A percentile compares a stretch with the other conserved stretches of the same genome.
Evolutionary conservation across 2,888 invertebrate genomes (phyloP).

Genomic region (Ganaspis brasiliensis): DNA sequence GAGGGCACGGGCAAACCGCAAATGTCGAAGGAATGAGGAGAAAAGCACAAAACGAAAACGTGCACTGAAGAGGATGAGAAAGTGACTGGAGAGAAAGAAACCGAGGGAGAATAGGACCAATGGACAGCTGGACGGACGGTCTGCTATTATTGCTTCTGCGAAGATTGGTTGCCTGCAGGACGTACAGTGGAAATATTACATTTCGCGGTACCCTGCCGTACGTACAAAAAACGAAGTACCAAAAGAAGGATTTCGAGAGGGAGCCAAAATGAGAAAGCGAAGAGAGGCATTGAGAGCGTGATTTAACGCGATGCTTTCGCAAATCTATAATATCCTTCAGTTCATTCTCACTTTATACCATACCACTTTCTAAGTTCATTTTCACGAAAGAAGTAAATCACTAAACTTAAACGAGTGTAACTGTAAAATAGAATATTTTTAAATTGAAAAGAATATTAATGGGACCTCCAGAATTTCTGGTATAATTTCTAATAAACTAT

Average conservation of each 20-base stretch:
- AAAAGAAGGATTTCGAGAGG: conserved; percentile 62
- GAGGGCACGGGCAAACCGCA: conserved; percentile 5
- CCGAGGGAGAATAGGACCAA: conserved; percentile 62
- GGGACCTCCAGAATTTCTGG: too few relatives aligned
- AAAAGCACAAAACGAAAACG: conserved; percentile 46
- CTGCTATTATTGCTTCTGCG: conserved; percentile 77
- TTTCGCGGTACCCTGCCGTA: conserved; percentile 67
- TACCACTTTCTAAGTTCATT: too few relatives aligned
- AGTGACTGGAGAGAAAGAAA: conserved; percentile 52
- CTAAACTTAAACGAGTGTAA: too few relatives aligned
- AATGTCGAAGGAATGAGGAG: conserved; percentile 45
- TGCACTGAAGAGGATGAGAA: conserved; percentile 55
- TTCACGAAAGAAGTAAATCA: too few relatives aligned
- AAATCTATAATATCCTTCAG: conserved; percentile 1
- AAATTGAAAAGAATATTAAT: too few relatives aligned
- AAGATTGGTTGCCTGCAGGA: conserved; percentile 76
- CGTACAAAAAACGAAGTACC: conserved; percentile 64
- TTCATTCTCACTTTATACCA: too few relatives aligned
- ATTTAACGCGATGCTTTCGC: conserved; percentile 11
- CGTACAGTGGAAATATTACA: conserved; percentile 75
- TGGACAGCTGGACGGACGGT: conserved; percentile 75
- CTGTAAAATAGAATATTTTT: too few relatives aligned
- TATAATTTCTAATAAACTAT: not conserved
- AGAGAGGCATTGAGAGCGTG: conserved; percentile 53
- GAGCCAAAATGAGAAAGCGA: conserved; percentile 44